phyloP scores from a whole-genome alignment of 1,140 invertebrate species.

The Trichonephila inaurata region DNA sequence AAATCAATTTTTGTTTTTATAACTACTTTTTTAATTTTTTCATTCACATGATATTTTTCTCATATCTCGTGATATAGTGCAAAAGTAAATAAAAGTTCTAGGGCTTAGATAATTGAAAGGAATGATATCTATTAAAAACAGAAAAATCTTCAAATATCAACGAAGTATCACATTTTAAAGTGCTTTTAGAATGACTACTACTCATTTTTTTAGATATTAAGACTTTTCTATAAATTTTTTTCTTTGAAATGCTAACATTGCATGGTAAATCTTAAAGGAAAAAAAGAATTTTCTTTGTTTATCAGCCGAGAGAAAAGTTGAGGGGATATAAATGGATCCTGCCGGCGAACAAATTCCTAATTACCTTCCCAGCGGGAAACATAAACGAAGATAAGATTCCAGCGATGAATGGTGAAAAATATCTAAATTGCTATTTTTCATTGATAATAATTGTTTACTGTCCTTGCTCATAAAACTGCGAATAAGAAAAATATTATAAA shows the following conservation, averaged over 20 bases:
- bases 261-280: background rate
- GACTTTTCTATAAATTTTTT: background rate
- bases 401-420: constrained; percentile 7
- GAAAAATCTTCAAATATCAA: background rate
- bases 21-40: background rate
- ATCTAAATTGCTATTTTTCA: background rate
- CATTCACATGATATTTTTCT: background rate
- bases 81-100: background rate
- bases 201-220: background rate
- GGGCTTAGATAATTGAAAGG: background rate
- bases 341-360: background rate
- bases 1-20: too few relatives aligned
- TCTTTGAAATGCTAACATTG: background rate
- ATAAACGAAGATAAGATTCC: background rate
- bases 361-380: background rate
- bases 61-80: background rate
- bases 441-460: background rate
- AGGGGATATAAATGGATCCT: background rate
- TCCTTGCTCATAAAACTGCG: background rate
- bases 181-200: background rate
- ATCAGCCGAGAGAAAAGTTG: background rate
- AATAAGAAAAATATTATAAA: too few relatives aligned
- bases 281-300: background rate
- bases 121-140: background rate
- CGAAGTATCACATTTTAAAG: background rate